Conservation (phyloP, 2,888 invertebrate genomes). For the Hartigia nigra region DNA sequence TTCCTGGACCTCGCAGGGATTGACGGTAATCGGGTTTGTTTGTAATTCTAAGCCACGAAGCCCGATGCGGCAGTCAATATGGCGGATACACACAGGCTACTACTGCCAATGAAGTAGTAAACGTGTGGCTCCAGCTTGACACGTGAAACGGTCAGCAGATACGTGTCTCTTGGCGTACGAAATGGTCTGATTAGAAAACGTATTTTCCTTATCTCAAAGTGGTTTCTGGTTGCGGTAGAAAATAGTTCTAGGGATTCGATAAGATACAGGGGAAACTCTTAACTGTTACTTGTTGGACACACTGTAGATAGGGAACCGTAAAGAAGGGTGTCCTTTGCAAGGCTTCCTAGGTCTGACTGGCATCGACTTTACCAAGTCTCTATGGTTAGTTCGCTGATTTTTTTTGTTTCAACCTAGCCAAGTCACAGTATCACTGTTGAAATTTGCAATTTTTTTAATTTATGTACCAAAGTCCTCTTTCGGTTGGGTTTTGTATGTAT, state of each 20-base stretch:
- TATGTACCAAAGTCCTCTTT: background rate
- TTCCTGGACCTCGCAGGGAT: constrained; percentile 24
- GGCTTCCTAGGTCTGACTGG: constrained; percentile 24
- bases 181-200: background rate
- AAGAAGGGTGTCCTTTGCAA: constrained; percentile 6
- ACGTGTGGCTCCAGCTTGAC: background rate
- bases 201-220: background rate
- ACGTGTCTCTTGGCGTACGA: background rate
- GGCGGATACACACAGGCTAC: background rate
- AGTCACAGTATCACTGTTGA: background rate
- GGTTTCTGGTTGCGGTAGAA: background rate
- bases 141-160: background rate
- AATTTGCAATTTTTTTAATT: background rate
- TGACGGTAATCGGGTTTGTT: constrained; percentile 56
- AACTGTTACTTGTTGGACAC: background rate
- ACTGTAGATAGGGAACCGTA: background rate
- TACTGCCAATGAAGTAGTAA: background rate
- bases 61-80: constrained; percentile 28
- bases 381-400: background rate
- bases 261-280: background rate
- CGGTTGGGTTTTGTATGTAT: background rate
- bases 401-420: background rate
- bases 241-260: background rate
- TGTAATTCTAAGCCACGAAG: constrained; percentile 59
- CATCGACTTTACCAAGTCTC: constrained; percentile 13